Conservation (phyloP, 2,113 vertebrate genomes). For the Gila orcuttii region DNA sequence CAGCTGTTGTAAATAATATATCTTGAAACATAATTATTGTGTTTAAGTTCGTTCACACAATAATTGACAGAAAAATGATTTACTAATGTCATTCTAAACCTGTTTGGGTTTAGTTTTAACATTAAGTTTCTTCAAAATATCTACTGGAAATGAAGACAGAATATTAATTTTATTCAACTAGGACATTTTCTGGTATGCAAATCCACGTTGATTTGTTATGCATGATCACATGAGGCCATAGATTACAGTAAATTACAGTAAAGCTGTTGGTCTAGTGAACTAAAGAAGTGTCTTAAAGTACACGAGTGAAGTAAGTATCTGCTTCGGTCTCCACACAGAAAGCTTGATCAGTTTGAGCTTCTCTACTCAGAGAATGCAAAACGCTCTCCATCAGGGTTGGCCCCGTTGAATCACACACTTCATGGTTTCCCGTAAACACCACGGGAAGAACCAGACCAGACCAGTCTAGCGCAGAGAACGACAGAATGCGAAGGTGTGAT, state of each 20-base stretch:
- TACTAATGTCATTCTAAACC: neutral
- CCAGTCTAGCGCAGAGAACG: neutral
- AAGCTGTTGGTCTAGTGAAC: neutral
- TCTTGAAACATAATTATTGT: neutral
- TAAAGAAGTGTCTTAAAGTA: too few relatives aligned
- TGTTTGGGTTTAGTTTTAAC: neutral
- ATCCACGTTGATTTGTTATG: neutral
- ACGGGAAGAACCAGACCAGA: neutral
- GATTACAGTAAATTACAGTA: neutral
- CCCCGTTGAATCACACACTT: slow-evolving; percentile 22
- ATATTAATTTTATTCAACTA: neutral
- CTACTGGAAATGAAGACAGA: neutral
- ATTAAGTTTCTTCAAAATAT: neutral
- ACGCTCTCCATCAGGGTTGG: slow-evolving; percentile 8
- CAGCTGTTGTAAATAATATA: neutral
- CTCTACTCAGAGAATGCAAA: slow-evolving; percentile 4
- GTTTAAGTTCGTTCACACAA: neutral
- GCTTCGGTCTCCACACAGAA: neutral
- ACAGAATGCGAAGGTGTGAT: slow-evolving; percentile 8
- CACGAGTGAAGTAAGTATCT: neutral
- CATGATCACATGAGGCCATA: neutral
- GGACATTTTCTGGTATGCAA: neutral
- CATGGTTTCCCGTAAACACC: slow-evolving; percentile 1
- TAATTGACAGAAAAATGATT: neutral
- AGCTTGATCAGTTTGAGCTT: neutral